Evolutionary conservation across 2,797 vertebrate species (phyloP), one percentile per base, ranked within the genome.

Genomic region (Pyrocephalus nanus): DNA sequence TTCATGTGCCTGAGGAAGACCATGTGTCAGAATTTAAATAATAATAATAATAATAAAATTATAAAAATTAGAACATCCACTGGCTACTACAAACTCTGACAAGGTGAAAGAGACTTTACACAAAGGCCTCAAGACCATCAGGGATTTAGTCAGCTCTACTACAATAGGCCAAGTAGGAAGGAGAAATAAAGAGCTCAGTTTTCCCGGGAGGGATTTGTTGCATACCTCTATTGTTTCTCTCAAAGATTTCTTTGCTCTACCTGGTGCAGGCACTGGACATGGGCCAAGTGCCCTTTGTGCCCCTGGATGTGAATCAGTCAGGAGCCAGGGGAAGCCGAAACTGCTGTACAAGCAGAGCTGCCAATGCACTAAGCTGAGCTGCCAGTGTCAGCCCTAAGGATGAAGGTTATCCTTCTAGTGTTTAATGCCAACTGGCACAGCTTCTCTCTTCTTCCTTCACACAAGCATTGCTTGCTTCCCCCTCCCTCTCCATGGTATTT

Each of bases 341-440:
- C 70, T 81, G 82, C 87, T 75, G 50, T 70, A 57, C 18, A 65
- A 55, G 60, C 55, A 86, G 51, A 78, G 48, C 40, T 96, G 80
- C 82, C 91, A 84, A 26, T 61, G 48, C 34, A 23, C 89, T 36
- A 62, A 73, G 54, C 55, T 78, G 88, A 90, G 80, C 82, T 4
- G 32, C 90, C 69, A 57, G 82, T 90, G 95, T 70, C 90, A 92
- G 60, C 89, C 92, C 85, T 78, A 83, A 92, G 73, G 79, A 96
- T 0, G 3, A 84, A 95, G 86, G 91, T 95, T 93, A 90, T 86
- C 88, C 90, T 92, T 80, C 67, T 40, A 54, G 40, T 36, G 42
- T 53, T 65, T 65, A 34, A 67, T 94, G 96, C 96, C 96, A 97
- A 77, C 83, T 95, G 93, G 92, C 92, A 91, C 78, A 75, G 43